phyloP scores from a whole-genome alignment of 1,140 invertebrate species.

The Diprion similis region DNA sequence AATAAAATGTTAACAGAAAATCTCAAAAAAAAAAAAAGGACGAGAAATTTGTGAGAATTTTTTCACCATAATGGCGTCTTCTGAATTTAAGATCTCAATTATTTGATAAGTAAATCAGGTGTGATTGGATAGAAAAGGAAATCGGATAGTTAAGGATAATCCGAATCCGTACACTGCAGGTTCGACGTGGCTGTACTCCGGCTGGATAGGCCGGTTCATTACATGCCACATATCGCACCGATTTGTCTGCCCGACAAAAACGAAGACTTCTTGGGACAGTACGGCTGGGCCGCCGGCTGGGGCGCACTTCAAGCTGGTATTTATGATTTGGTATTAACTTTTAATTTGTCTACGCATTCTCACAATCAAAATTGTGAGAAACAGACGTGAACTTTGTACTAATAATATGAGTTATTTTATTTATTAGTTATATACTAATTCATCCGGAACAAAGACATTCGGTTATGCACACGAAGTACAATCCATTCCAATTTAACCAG shows the following conservation, averaged over 20 bases:
- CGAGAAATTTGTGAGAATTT: no score
- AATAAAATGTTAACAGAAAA: background rate
- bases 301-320: conserved; percentile 83
- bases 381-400: background rate
- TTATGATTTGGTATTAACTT: background rate
- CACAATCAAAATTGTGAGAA: conserved; percentile 1
- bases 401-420: background rate
- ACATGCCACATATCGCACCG: conserved; percentile 91
- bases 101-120: background rate
- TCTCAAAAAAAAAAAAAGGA: conserved; percentile 12
- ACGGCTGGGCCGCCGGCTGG: conserved; percentile 93
- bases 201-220: conserved; percentile 85
- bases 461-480: background rate
- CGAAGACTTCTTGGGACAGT: conserved; percentile 88
- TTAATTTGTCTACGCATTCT: background rate
- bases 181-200: conserved; percentile 93
- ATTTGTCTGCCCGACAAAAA: conserved; percentile 92
- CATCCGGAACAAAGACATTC: background rate
- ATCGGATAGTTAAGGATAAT: no score
- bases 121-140: conserved; percentile 1
- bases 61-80: conserved; percentile 14
- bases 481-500: conserved; percentile 9
- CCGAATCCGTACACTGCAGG: conserved; percentile 46
- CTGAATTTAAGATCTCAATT: conserved; percentile 12
- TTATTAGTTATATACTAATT: background rate